Conservation (phyloP, 2,797 vertebrate genomes). For the Ataeniobius toweri region DNA sequence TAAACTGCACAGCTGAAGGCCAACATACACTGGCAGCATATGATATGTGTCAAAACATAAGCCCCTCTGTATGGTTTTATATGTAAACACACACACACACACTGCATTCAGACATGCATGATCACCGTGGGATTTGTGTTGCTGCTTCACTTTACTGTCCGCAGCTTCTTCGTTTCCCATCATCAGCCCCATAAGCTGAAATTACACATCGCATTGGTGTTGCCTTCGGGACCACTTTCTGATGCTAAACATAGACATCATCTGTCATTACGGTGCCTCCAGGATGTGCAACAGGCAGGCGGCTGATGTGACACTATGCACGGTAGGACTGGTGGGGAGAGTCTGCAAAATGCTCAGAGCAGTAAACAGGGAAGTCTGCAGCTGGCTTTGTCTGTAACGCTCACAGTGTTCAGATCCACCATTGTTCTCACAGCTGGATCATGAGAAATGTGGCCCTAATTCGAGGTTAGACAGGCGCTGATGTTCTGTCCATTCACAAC, state of each 20-base stretch:
- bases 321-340: neutral
- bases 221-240: neutral
- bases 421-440: constrained; percentile 2
- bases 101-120: too few species aligned
- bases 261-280: neutral
- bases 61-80: neutral
- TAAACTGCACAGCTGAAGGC: neutral
- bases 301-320: neutral
- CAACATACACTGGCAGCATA: neutral
- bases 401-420: neutral
- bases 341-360: neutral
- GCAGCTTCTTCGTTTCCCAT: neutral
- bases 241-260: constrained; percentile 11
- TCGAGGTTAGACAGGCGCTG: neutral
- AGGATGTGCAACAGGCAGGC: constrained; percentile 4
- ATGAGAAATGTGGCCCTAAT: neutral
- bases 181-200: neutral
- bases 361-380: neutral
- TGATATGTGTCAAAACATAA: constrained; percentile 3
- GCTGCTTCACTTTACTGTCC: neutral
- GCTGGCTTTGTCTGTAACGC: neutral
- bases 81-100: neutral
- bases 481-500: neutral
- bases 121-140: neutral
- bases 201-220: constrained; percentile 2